A percentile compares a stretch with the other conserved stretches of the same genome.
Evolutionary conservation across 1,140 invertebrate genomes (phyloP).

Genomic region (Drosophila arawakana): DNA sequence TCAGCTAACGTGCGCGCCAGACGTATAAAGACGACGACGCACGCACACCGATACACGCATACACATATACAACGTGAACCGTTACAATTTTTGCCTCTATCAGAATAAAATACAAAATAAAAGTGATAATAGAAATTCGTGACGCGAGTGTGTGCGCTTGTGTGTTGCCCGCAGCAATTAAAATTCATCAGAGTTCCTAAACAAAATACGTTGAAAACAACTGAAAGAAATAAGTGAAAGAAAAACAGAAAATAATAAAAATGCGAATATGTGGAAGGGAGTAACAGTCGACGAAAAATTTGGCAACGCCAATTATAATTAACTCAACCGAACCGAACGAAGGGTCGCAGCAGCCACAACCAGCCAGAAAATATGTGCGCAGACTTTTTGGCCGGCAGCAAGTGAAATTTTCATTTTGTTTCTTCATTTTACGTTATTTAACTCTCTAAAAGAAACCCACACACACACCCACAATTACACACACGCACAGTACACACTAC

Average conservation of each 20-base stretch:
- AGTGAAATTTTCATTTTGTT: slow-evolving; percentile 70
- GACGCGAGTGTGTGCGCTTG: slow-evolving; percentile 13
- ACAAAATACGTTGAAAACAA: slow-evolving; percentile 22
- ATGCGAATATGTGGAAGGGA: slow-evolving; percentile 34
- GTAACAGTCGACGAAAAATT: slow-evolving; percentile 35
- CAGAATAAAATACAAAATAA: slow-evolving; percentile 12
- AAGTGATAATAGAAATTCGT: slow-evolving; percentile 63
- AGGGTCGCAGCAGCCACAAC: slow-evolving; percentile 39
- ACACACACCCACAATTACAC: neutral
- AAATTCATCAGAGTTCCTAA: slow-evolving; percentile 65
- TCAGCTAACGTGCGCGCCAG: slow-evolving; percentile 69
- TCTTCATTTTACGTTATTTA: slow-evolving; percentile 20
- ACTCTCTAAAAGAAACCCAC: slow-evolving; percentile 1
- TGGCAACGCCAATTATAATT: slow-evolving; percentile 54
- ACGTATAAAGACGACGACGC: slow-evolving; percentile 30
- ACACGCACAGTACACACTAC: slow-evolving; percentile 13
- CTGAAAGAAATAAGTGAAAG: neutral
- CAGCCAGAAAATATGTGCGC: slow-evolving; percentile 67
- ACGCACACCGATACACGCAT: slow-evolving; percentile 17
- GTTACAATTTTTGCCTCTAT: slow-evolving; percentile 21
- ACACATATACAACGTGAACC: slow-evolving; percentile 48
- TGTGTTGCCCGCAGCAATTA: slow-evolving; percentile 29
- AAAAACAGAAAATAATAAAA: slow-evolving; percentile 19
- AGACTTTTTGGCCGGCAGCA: slow-evolving; percentile 52
- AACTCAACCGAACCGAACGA: slow-evolving; percentile 44